phyloP scores from a whole-genome alignment of 2,113 vertebrate genomes.

The Mystacornis crossleyi region DNA sequence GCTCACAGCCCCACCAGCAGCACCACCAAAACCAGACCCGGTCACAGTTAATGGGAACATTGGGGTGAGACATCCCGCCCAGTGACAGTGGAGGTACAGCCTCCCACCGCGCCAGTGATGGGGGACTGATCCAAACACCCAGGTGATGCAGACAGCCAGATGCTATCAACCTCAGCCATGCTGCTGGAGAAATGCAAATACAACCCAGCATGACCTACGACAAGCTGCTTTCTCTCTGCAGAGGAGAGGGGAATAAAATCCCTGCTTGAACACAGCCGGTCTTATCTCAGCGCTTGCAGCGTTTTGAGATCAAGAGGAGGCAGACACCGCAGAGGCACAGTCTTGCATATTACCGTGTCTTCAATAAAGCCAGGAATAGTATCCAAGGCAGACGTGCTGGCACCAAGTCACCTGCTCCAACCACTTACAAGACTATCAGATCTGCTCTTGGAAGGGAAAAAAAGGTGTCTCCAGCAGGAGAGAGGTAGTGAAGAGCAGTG shows the following conservation, averaged over 20 bases:
- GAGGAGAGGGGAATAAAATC: neutral
- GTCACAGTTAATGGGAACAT: rapidly evolving
- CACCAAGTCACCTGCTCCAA: constrained; percentile 32
- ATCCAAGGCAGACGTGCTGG: neutral
- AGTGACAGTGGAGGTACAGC: rapidly evolving
- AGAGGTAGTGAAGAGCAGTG: neutral
- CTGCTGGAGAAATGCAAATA: neutral
- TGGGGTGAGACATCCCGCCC: rapidly evolving
- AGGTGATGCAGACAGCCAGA: neutral
- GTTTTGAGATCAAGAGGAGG: neutral
- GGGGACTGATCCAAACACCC: neutral
- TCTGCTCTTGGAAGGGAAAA: neutral
- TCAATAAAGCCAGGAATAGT: constrained; percentile 25
- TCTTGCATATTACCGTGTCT: neutral
- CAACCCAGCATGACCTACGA: neutral
- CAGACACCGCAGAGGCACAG: neutral
- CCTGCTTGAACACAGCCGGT: neutral
- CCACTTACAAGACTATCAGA: neutral
- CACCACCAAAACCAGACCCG: neutral
- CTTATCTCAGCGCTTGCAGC: constrained; percentile 16
- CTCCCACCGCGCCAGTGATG: rapidly evolving
- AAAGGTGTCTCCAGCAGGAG: neutral
- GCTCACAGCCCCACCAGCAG: no score
- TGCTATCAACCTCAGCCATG: neutral
- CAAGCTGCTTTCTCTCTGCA: neutral